Base-by-base conservation (phyloP, 2,797 vertebrate genomes). In the Jordanella pulchra region DNA sequence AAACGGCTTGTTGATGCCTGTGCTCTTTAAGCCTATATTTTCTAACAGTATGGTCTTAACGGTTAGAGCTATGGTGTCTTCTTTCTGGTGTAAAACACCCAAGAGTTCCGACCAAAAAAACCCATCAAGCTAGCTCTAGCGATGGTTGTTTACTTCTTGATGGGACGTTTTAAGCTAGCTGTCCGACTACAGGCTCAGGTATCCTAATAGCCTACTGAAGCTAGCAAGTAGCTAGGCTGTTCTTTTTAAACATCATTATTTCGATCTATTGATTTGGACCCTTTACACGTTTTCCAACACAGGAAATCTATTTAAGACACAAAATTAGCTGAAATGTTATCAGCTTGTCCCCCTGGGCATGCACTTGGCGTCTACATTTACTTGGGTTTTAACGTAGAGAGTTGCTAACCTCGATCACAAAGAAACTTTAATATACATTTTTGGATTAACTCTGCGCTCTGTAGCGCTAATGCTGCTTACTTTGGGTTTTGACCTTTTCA, bases 161-260 rank as follows among this genome's bases (percentile, higher is more conserved):
- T 17, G 23, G 39, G 51, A 71, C 65, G 51, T 55, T 35, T 84
- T 79, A 72, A n/a, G 47, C 42, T 86, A 86, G 82, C 85, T 84
- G 81, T 86, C 86, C 86, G 86, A 86, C 32, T 89, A 87, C 66
- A 69, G 86, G 70, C 60, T 66, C 88, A 79, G 73, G 5, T 45
- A 13, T 2, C 27, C 10, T 3, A 61, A 4, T 92, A 92, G 90
- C 92, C 75, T 56, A 35, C 0, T 44, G 54, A 79, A 74, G 90
- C 90, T 91, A 90, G 81, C 78, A 21, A 77, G 67, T 71, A 75
- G 77, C 68, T 35, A 72, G 60, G 63, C 69, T 42, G 69, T 63
- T 81, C 67, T 42, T n/a, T 80, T 56, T 64, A 55, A 73, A 83
- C 70, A 66, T 47, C 69, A 51, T 65, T 18, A 2, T 35, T 39